Evolutionary conservation across 2,797 vertebrate species (phyloP), one percentile per base, ranked within the genome.

Genomic region (Sebastiscus tertius): DNA sequence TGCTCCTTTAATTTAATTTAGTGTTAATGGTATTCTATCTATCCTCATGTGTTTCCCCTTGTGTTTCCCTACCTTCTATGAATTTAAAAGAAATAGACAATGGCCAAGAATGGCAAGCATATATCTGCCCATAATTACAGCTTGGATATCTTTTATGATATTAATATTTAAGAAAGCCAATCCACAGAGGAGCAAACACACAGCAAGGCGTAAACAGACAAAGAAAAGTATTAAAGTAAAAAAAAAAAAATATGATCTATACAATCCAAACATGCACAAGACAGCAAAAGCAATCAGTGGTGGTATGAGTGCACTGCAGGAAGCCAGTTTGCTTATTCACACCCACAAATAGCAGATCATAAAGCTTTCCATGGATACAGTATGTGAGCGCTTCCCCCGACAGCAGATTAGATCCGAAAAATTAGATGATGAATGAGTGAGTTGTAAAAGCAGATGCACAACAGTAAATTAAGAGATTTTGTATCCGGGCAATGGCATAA

Each of bases 401-500:
- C 68, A 55, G 69, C 54, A 67, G 79, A 87, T 88, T 66, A 79
- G 34, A 81, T 80, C 64, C 55, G 75, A 83, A 42, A 52, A 82
- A 79, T 77, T 20, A 29, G 74, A 81, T 83, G 68, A 88, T 74
- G 26, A 79, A 79, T 78, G 81, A 74, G 58, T 26, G 29, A 76
- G 67, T 31, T 14, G 54, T 58, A n/a, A 71, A 74, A 68, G 34
- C 26, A 24, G 13, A 12, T 36, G 20, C 64, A 64, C 42, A 76
- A 69, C 65, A 65, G 71, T 65, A 74, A n/a, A 74, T 79, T 31
- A 61, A 56, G 1, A 22, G n/a, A 72, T 72, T 64, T 16, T 63
- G 69, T 52, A 11, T n/a, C 14, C 14, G 16, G 4, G 69, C 29
- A 14, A 12, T 34, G 26, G 13, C 18, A 62, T 42, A 2, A 16